phyloP scores from a whole-genome alignment of 30 jellyfish, hydroid and myxozoan species.

The Rhopilema esculentum region DNA sequence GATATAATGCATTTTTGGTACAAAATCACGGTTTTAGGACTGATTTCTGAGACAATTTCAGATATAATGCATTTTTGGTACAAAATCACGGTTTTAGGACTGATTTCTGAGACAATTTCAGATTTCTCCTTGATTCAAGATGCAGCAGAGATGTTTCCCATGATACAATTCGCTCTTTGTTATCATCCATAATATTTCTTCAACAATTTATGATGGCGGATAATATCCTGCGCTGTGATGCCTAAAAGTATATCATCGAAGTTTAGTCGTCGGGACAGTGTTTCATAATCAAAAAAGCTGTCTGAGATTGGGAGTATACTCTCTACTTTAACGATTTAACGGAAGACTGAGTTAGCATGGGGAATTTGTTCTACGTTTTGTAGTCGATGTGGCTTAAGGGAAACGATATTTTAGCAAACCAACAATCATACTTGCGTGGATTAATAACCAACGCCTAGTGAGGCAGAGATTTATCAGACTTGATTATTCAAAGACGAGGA shows the following conservation, averaged over 20 bases:
- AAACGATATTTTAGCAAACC: not conserved
- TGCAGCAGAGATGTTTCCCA: conserved; percentile 19
- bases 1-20: too few species aligned
- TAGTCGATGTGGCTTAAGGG: not conserved
- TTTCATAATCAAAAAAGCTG: not conserved
- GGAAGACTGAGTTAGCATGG: not conserved
- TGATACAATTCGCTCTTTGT: conserved; percentile 60
- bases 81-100: too few species aligned
- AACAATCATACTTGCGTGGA: not conserved
- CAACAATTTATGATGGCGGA: conserved; percentile 49
- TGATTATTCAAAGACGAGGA: not conserved
- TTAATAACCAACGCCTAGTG: not conserved
- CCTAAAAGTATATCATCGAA: not conserved
- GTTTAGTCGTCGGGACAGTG: not conserved
- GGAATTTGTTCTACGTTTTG: not conserved
- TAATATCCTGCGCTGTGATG: not conserved
- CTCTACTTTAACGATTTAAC: not conserved
- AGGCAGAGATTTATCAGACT: not conserved
- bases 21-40: too few species aligned
- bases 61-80: too few species aligned
- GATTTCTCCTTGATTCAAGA: not conserved
- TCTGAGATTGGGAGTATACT: not conserved
- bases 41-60: too few species aligned
- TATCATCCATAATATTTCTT: conserved; percentile 41
- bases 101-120: too few species aligned